Evolutionary conservation across 2,888 invertebrate species (phyloP), one percentile per base, ranked within the genome.

Genomic region (Drosophila pegasa): DNA sequence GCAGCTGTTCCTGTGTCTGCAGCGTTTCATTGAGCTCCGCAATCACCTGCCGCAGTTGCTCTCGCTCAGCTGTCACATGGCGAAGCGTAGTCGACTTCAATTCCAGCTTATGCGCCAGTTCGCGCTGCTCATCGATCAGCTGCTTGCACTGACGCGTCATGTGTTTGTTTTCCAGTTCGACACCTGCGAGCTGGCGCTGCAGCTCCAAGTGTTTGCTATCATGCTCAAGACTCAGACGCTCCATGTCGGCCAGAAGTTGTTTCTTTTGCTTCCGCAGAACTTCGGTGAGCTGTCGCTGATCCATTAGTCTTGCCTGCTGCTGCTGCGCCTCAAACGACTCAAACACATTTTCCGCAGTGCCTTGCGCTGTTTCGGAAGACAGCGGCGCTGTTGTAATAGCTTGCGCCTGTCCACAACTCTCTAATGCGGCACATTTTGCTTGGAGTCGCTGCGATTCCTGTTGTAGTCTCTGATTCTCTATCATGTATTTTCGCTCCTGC

Each of bases 251-350:
- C 3, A 92, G 71, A 0, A 92, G 74, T 14, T 74, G 66, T 18
- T 87, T 87, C 52, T 92, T 92, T 52, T 92, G 92, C 55, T 82
- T 90, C 3, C 92, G 89, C 10, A 92, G 74, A 27, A 92, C 87
- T 3, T 87, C 81, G 16, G 91, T 92, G 2, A 92, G 57, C 25
- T 89, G 83, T 1, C 89, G 87, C 43, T 92, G 90, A 52, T 92
- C 92, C 20, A 71, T 68, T 0, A 91, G 71, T 2, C 82, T 69
- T 0, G 84, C 76, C 12, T 81, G 74, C 12, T 89, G 87, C 37
- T 91, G 91, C 35, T 90, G 80, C 1, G 83, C 65, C 43, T 91
- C 87, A 58, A 91, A 91, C 3, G 78, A 74, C 12, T 64, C 63
- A 3, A 50, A 52, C 0, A 38, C 20, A 14, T 45, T 33, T 35